Conservation (phyloP, 2,797 vertebrate genomes). For the Enteromius anoplus region DNA sequence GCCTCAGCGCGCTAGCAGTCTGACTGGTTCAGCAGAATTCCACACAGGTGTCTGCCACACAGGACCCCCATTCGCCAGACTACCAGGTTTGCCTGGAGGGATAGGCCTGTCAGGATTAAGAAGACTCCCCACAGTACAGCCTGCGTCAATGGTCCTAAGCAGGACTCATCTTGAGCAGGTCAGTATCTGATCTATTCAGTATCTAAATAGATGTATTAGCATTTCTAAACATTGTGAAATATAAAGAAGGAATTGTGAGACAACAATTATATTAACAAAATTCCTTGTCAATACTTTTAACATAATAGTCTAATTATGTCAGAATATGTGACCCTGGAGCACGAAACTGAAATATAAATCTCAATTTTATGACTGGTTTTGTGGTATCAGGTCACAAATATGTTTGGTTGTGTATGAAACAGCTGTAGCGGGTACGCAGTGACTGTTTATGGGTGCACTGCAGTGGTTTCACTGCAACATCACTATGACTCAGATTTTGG, state of each 20-base stretch:
- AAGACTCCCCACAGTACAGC: constrained; percentile 85
- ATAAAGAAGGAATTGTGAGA: not conserved
- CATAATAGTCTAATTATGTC: not conserved
- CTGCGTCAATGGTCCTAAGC: constrained; percentile 84
- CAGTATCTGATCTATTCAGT: constrained; percentile 55
- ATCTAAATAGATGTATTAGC: not conserved
- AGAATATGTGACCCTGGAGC: too few species aligned
- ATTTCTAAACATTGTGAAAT: not conserved
- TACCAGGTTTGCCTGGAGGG: constrained; percentile 74
- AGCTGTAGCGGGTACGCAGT: not conserved
- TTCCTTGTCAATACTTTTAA: not conserved
- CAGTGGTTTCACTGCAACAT: constrained; percentile 19
- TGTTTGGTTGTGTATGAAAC: not conserved
- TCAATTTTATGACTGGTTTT: too few species aligned
- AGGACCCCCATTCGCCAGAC: constrained; percentile 80
- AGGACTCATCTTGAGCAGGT: constrained; percentile 87
- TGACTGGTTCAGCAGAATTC: constrained; percentile 68
- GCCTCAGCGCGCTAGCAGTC: constrained; percentile 74
- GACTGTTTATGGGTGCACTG: constrained; percentile 22
- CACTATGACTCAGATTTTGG: not conserved
- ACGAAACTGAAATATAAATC: too few species aligned
- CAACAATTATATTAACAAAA: not conserved
- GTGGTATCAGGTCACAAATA: too few species aligned
- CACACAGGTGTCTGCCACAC: constrained; percentile 79
- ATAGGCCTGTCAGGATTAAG: constrained; percentile 74